These are phyloP conservation scores for Graphium colonna DNA, from an alignment of 2,888 invertebrate species.

Conservation along the genomic window DNA sequence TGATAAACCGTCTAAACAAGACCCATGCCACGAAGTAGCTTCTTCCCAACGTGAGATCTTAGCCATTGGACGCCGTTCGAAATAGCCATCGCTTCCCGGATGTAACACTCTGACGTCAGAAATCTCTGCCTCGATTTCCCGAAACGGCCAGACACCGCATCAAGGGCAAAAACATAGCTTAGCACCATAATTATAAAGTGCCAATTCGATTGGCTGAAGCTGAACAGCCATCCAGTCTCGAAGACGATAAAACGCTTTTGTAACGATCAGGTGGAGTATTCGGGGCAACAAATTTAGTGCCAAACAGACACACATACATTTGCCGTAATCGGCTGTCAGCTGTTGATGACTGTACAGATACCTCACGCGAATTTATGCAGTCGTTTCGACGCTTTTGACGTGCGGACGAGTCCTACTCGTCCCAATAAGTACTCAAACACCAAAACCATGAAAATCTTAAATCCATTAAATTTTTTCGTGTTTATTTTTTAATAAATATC, in stretches of 20 bases:
- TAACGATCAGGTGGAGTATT: background rate
- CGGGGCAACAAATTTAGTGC: background rate
- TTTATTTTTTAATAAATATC: too few relatives aligned
- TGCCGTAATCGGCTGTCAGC: too few relatives aligned
- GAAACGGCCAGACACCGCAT: constrained; percentile 36
- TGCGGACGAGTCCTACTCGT: too few relatives aligned
- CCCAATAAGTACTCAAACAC: too few relatives aligned
- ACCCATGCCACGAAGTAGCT: constrained; percentile 22
- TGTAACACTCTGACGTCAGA: constrained; percentile 64
- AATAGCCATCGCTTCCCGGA: constrained; percentile 74
- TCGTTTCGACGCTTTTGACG: too few relatives aligned
- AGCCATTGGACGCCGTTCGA: constrained; percentile 40
- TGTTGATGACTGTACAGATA: too few relatives aligned
- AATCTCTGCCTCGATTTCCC: constrained; percentile 58
- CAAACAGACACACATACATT: too few relatives aligned
- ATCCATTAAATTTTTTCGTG: too few relatives aligned
- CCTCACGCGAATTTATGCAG: too few relatives aligned
- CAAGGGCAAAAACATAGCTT: constrained; percentile 46
- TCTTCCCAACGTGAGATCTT: constrained; percentile 26
- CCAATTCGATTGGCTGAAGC: constrained; percentile 30
- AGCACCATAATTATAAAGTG: constrained; percentile 36
- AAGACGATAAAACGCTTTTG: background rate
- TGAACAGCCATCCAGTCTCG: background rate
- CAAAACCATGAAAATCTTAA: too few relatives aligned
- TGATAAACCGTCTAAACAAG: constrained; percentile 16